These are phyloP conservation scores for Otocyon megalotis DNA, from an alignment of 2,113 vertebrate genomes.

Conservation along the genomic window DNA sequence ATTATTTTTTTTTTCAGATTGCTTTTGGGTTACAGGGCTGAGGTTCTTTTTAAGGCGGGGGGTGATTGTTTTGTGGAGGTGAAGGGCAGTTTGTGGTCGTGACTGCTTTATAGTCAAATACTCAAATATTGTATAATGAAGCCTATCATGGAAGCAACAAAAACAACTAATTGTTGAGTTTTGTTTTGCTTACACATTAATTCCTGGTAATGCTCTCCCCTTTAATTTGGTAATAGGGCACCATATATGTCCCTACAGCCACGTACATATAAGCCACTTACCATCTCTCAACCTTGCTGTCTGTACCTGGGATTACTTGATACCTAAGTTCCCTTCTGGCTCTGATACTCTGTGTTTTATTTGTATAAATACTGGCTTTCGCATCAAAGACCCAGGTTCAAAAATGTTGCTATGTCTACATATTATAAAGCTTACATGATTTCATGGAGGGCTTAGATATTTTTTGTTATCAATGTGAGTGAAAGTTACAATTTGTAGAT, in stretches of 20 bases:
- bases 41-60: neutral
- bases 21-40: neutral
- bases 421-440: neutral
- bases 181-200: neutral
- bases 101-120: neutral
- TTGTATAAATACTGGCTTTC: neutral
- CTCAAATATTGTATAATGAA: neutral
- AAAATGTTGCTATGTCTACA: neutral
- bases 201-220: neutral
- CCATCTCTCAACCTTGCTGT: neutral
- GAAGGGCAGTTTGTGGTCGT: slow-evolving; percentile 28
- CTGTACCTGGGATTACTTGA: neutral
- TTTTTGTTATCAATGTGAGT: neutral
- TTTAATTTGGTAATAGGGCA: neutral
- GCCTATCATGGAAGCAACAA: neutral
- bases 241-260: neutral
- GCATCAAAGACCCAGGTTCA: slow-evolving; percentile 43
- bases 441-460: neutral
- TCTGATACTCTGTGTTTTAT: neutral
- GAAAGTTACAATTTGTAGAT: neutral
- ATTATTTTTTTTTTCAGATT: neutral
- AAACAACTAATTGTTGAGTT: neutral
- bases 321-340: neutral
- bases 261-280: rapidly evolving
- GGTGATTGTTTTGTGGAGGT: neutral